phyloP scores from a whole-genome alignment of 2,113 vertebrate genomes.

The Hydrochoerus hydrochaeris region DNA sequence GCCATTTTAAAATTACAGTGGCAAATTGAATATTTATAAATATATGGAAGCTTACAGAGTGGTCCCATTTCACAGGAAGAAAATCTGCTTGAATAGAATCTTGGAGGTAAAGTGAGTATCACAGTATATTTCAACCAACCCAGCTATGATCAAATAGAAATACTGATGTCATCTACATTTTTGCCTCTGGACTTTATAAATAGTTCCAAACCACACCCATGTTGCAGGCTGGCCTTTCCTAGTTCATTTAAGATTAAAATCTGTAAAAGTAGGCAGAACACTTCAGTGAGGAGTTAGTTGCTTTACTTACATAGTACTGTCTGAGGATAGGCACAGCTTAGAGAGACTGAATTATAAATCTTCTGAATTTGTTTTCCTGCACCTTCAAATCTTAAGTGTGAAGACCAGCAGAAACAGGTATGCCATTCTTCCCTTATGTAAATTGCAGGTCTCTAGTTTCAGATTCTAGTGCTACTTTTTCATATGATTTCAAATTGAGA shows the following conservation, averaged over 20 bases:
- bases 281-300: constrained; percentile 21
- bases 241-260: constrained; percentile 70
- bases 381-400: background rate
- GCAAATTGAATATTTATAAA: constrained; percentile 36
- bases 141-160: constrained; percentile 46
- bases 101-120: background rate
- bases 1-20: constrained; percentile 54
- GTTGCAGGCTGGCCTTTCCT: constrained; percentile 67
- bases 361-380: constrained; percentile 18
- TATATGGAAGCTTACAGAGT: background rate
- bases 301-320: constrained; percentile 43
- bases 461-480: background rate
- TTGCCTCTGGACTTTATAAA: constrained; percentile 37
- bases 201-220: constrained; percentile 39
- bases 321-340: background rate
- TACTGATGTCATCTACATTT: constrained; percentile 20
- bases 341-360: constrained; percentile 8
- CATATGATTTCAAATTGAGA: background rate
- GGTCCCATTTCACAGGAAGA: background rate
- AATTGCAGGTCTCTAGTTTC: background rate
- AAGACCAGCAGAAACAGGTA: constrained; percentile 49
- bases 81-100: background rate
- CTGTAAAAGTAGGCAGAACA: background rate
- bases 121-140: background rate
- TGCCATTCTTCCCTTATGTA: background rate